Conservation (phyloP, 2,888 invertebrate species). For the Macroteleia sp. region DNA sequence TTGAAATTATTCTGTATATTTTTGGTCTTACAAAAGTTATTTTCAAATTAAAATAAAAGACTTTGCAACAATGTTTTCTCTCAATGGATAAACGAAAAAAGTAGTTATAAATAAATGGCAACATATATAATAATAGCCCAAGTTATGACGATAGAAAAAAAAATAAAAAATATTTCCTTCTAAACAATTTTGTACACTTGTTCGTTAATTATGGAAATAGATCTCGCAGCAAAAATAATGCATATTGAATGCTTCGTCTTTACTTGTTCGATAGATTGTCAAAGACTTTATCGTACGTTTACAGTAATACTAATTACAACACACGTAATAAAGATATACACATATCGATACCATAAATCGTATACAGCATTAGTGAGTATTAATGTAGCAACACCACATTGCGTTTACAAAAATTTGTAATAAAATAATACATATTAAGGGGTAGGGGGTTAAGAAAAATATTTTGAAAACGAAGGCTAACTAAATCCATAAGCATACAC, state of each 20-base stretch:
- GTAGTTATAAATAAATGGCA: no score
- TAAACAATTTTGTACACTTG: neutral
- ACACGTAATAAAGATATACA: slow-evolving; percentile 69
- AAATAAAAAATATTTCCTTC: no score
- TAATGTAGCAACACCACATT: slow-evolving; percentile 81
- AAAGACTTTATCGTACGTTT: slow-evolving; percentile 17
- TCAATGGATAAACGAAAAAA: no score
- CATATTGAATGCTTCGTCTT: slow-evolving; percentile 30
- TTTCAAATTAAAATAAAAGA: no score
- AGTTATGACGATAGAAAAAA: no score
- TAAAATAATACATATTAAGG: slow-evolving; percentile 31
- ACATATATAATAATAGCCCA: no score
- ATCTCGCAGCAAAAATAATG: slow-evolving; percentile 14
- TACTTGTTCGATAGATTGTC: slow-evolving; percentile 13
- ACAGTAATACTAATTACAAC: slow-evolving; percentile 50
- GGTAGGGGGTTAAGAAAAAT: slow-evolving; percentile 23
- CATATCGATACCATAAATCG: slow-evolving; percentile 71
- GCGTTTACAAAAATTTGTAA: slow-evolving; percentile 73
- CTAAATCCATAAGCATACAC: slow-evolving; percentile 72
- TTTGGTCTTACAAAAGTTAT: no score
- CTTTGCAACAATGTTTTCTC: no score
- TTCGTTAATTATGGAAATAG: slow-evolving; percentile 7
- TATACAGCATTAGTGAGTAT: slow-evolving; percentile 71
- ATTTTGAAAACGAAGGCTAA: slow-evolving; percentile 15
- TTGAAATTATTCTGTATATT: no score